These are phyloP conservation scores for Psittacula echo DNA, from an alignment of 2,797 vertebrate genomes.

Conservation along the genomic window DNA sequence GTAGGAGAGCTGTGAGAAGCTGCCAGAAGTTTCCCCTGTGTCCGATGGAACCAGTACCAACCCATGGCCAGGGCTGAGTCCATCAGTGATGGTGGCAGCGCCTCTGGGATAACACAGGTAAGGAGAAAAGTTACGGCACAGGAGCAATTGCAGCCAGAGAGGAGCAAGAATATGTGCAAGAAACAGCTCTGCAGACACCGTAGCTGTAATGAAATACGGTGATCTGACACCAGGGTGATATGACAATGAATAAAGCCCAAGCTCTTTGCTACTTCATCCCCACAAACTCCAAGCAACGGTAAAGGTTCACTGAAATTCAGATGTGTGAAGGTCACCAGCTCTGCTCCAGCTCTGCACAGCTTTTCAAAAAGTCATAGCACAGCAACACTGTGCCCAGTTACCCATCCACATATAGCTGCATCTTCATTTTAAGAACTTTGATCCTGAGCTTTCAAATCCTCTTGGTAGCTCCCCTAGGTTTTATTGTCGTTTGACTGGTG, in stretches of 20 bases:
- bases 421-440: background rate
- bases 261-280: background rate
- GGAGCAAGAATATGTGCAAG: background rate
- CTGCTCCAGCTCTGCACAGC: background rate
- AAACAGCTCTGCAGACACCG: background rate
- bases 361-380: background rate
- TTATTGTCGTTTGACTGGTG: background rate
- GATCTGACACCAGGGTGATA: background rate
- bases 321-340: background rate
- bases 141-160: background rate
- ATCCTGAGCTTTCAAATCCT: background rate
- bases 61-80: background rate
- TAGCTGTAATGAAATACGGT: background rate
- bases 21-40: background rate
- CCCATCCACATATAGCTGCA: background rate
- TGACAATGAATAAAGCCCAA: background rate
- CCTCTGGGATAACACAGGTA: too few relatives aligned
- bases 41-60: background rate
- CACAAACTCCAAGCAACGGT: background rate
- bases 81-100: background rate
- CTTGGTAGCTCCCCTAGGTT: background rate
- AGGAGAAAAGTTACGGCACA: background rate
- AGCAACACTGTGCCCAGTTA: background rate
- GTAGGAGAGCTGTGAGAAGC: background rate
- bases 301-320: background rate